Percentiles rank a stretch among this genome's conserved stretches.
Conservation (phyloP, 2,113 vertebrate genomes). For the Buteo buteo region DNA sequence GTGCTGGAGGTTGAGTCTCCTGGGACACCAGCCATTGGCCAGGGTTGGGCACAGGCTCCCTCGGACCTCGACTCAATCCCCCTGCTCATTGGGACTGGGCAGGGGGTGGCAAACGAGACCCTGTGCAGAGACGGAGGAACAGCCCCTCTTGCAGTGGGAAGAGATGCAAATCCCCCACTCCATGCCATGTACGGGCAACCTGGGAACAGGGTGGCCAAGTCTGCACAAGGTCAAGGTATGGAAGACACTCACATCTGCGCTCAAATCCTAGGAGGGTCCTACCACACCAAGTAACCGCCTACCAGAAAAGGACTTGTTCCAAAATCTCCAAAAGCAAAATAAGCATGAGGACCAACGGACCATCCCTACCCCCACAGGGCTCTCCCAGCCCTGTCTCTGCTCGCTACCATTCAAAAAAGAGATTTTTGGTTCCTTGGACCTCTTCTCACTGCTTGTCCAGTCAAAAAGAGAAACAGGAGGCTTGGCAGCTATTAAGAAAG, state of each 20-base stretch:
- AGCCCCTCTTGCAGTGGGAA: background rate
- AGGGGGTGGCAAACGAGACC: background rate
- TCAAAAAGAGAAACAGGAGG: background rate
- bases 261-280: background rate
- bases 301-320: background rate
- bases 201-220: background rate
- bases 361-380: background rate
- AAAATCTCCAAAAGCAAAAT: background rate
- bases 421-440: background rate
- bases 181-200: rapidly evolving
- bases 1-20: background rate
- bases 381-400: background rate
- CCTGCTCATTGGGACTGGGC: background rate
- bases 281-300: background rate
- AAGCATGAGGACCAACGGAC: background rate
- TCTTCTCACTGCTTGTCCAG: background rate
- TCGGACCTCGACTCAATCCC: background rate
- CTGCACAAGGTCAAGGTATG: background rate
- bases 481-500: background rate
- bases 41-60: background rate
- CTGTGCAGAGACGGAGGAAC: background rate
- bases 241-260: background rate
- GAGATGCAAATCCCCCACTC: background rate
- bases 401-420: background rate
- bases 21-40: background rate